Base-by-base conservation (phyloP, 2,888 invertebrate genomes). In the Therioaphis trifolii region DNA sequence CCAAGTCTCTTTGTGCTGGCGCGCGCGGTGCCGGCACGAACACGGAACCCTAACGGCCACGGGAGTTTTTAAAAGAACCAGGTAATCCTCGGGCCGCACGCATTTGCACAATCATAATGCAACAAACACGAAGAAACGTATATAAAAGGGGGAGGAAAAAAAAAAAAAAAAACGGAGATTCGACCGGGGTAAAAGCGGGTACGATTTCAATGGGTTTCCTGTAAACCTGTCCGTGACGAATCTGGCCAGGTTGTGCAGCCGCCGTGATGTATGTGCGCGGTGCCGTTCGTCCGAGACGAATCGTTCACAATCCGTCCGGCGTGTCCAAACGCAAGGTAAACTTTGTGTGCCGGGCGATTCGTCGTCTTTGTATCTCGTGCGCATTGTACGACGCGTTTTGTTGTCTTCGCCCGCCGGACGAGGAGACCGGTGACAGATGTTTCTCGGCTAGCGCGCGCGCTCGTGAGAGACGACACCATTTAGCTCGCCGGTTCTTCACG, bases 171-270 rank as follows among this genome's bases (percentile, higher is more conserved):
- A 24, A 49, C 49, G 49, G 18, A 29, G 14, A 35, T 72, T 72
- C 52, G 29, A 72, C 29, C 49, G n/a, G 72, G 46, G 46, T 49
- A 66, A 77, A n/a, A 77, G 77, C 49, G 66, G 46, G 21, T 40
- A 68, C 43, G 68, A 43, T 69, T 71, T 80, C 80, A 80, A 80
- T 71, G 71, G 80, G 80, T 80, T 80, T 80, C 80, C 80, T 72
- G 80, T 61, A 80, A 80, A 80, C 80, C 80, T 72, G 80, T 72
- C 80, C 80, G 80, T 72, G 80, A 71, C 80, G 80, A 80, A 80
- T 80, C 58, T 71, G 15, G 43, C 58, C 46, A 3, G 69, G 68
- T 40, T 40, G 55, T 68, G 43, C n/a, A n/a, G n/a, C n/a, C n/a
- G n/a, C 80, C 80, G 80, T 72, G 80, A 71, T 72, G 80, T 72